Evolutionary conservation across 1,140 invertebrate genomes (phyloP).

Genomic region (Drosophila sp.): DNA sequence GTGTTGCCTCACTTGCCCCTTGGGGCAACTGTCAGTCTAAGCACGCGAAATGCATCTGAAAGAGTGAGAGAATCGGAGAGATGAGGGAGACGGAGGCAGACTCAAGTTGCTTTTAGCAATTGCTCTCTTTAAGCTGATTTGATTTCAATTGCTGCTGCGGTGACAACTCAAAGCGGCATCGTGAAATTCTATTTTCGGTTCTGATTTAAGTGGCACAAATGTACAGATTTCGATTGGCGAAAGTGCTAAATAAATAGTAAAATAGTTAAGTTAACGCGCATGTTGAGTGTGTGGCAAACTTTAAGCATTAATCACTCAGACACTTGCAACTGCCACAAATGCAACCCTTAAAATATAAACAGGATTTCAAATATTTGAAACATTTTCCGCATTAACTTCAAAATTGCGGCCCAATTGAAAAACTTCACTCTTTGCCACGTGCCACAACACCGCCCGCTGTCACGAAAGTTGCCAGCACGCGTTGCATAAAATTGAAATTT

Average conservation of each 20-base stretch:
- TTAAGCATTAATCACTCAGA: neutral
- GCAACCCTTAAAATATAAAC: constrained; percentile 1
- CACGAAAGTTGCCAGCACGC: constrained; percentile 21
- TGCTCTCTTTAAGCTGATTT: constrained; percentile 66
- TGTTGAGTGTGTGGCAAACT: neutral
- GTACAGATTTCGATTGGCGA: constrained; percentile 4
- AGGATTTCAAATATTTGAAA: constrained; percentile 23
- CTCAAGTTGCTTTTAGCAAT: constrained; percentile 67
- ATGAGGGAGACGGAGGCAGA: neutral
- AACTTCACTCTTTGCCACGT: constrained; percentile 49
- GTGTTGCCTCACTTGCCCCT: neutral
- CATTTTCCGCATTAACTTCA: constrained; percentile 1
- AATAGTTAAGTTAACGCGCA: neutral
- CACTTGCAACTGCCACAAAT: neutral
- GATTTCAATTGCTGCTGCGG: constrained; percentile 61
- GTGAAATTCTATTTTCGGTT: neutral
- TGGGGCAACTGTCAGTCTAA: constrained; percentile 31
- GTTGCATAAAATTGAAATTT: constrained; percentile 68
- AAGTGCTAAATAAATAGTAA: constrained; percentile 8
- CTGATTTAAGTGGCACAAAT: neutral
- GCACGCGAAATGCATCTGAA: constrained; percentile 55
- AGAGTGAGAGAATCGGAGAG: neutral
- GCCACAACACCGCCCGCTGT: constrained; percentile 10
- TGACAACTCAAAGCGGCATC: constrained; percentile 27
- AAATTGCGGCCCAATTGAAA: constrained; percentile 60